Percentiles rank a stretch among this genome's conserved stretches.
These are phyloP conservation scores for Mesoclemmys tuberculata DNA, from an alignment of 2,113 vertebrate species.

Conservation along the genomic window DNA sequence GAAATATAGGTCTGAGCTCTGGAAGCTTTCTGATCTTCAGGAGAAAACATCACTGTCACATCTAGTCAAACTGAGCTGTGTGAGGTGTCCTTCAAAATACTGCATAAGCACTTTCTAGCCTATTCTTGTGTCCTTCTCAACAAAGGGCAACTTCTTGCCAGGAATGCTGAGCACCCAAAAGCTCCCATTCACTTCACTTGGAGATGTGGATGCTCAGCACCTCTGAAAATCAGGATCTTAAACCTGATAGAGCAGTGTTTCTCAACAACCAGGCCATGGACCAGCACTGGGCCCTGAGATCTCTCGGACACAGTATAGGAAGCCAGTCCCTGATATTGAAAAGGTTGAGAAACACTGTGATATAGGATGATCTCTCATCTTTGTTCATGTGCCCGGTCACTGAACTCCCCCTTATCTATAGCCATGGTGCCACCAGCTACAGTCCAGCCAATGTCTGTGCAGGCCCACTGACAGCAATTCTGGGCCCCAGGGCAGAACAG, in stretches of 20 bases:
- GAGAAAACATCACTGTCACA: neutral
- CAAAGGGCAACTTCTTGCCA: neutral
- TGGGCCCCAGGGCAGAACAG: too few species aligned
- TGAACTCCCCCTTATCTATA: fast-evolving
- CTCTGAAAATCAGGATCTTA: neutral
- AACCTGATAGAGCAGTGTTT: neutral
- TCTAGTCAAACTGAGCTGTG: fast-evolving
- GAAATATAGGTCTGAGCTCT: neutral
- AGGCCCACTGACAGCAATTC: too few species aligned
- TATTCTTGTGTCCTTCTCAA: neutral
- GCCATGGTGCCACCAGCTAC: fast-evolving
- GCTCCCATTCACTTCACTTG: neutral
- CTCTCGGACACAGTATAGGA: too few species aligned
- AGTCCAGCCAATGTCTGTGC: too few species aligned
- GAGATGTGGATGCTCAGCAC: neutral
- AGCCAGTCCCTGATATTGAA: too few species aligned
- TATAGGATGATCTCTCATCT: neutral
- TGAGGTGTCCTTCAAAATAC: too few species aligned
- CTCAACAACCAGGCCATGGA: too few species aligned
- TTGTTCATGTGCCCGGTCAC: fast-evolving
- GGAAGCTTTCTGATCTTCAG: neutral
- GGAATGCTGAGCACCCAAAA: neutral
- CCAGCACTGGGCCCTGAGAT: too few species aligned
- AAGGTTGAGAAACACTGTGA: too few species aligned
- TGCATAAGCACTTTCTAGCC: fast-evolving